Percentiles rank a stretch among this genome's conserved stretches.
Conservation (phyloP, 2,888 invertebrate genomes). For the Ennomos quercinarius region DNA sequence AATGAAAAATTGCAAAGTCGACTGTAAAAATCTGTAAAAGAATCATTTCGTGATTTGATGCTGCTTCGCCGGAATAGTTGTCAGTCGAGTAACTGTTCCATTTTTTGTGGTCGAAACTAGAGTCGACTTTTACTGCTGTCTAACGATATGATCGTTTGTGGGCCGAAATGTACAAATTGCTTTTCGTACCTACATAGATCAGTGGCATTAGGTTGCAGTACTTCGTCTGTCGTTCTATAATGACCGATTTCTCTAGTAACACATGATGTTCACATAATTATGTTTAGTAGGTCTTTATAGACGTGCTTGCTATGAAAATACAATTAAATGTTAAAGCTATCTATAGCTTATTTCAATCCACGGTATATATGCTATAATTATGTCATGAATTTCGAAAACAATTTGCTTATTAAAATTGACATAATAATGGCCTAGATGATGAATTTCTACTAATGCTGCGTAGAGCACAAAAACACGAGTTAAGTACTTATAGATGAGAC, state of each 20-base stretch:
- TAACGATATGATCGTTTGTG: slow-evolving; percentile 9
- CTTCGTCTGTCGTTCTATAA: background rate
- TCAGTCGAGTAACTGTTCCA: slow-evolving; percentile 10
- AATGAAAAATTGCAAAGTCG: slow-evolving; percentile 3
- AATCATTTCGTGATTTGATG: background rate
- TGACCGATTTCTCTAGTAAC: background rate
- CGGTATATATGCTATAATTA: no score
- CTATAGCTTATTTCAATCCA: no score
- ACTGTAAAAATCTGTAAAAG: slow-evolving; percentile 5
- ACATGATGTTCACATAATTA: no score
- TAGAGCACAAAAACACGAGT: no score
- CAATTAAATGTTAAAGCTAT: no score
- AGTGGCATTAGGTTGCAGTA: background rate
- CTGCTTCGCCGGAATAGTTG: background rate
- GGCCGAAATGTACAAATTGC: background rate
- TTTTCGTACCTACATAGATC: background rate
- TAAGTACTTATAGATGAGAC: no score
- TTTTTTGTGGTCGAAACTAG: slow-evolving; percentile 19
- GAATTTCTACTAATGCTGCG: no score
- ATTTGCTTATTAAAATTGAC: no score
- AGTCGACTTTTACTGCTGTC: slow-evolving; percentile 24
- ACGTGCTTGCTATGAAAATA: no score
- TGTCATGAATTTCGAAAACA: no score
- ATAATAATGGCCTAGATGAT: no score
- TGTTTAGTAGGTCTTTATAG: no score